Conservation (phyloP, 2,888 invertebrate species). For the Homarus gammarus region DNA sequence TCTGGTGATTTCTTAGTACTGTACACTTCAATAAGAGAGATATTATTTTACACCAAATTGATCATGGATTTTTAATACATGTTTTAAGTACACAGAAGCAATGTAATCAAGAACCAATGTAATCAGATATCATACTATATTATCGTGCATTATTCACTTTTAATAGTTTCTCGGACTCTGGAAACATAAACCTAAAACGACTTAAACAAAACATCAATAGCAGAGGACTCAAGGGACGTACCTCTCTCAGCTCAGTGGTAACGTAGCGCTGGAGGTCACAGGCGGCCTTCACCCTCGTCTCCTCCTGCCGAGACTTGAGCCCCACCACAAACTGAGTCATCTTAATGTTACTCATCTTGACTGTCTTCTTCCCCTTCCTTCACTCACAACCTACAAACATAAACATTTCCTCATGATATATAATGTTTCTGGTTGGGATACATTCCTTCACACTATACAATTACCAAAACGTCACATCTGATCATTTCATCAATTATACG, state of each 20-base stretch:
- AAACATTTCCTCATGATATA: no score
- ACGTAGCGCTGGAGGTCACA: slow-evolving; percentile 93
- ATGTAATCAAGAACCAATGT: no score
- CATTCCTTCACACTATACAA: no score
- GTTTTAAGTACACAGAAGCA: no score
- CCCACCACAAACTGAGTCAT: slow-evolving; percentile 79
- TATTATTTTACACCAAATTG: no score
- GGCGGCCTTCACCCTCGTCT: slow-evolving; percentile 84
- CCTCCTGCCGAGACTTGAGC: slow-evolving; percentile 80
- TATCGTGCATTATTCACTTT: no score
- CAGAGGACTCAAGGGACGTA: background rate
- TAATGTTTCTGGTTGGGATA: no score
- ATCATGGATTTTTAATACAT: no score
- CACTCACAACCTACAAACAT: background rate
- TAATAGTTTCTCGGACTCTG: background rate
- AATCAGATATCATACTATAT: background rate
- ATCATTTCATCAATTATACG: no score
- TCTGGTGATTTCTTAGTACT: no score
- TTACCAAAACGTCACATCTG: no score
- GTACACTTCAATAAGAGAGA: no score
- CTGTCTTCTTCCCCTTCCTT: background rate
- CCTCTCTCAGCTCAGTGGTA: slow-evolving; percentile 79
- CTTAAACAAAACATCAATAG: background rate
- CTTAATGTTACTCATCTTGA: slow-evolving; percentile 64
- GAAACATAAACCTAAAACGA: background rate